Evolutionary conservation across 2,888 invertebrate species (phyloP), one percentile per base, ranked within the genome.

Genomic region (Rotaria magnacalcarata): DNA sequence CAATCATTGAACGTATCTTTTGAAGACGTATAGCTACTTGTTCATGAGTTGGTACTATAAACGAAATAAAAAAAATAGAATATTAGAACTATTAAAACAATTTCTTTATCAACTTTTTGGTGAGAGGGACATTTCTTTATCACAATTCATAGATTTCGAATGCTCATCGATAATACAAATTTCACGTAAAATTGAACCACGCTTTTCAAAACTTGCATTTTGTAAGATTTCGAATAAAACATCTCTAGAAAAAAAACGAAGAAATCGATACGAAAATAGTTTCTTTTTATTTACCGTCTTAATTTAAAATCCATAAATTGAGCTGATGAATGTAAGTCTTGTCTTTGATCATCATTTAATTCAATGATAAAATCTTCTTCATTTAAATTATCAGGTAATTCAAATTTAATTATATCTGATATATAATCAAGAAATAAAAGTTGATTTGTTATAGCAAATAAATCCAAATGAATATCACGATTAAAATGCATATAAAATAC

Each of bases 311-410:
- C 54, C 21, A 54, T 54, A 54, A 3, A 19, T 54, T 54, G 19
- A 4, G 21, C 21, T 21, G 54, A 54, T 21, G 21, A 21, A 21
- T 19, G 4, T 54, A 54, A 54, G 1, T 3, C 24, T 67, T 34
- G 11, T 34, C 16, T 67, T n/a, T 34, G 67, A 27, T 67, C 27
- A 34, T 27, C 11, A 34, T 67, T 34, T 67, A 67, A 67, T 67
- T 67, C 67, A 67, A 67, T 67, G 34, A 67, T 67, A 67, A 67
- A 67, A 67, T 67, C 67, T 19, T 67, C 34, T 34, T 67, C 19
- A 41, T 67, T 67, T 27, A 67, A 27, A 67, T 67, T 41, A 6
- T 27, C 27, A 14, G 67, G 34, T 34, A 67, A 67, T 14, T 67
- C 67, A 67, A 34, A 67, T 34, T 67, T 67, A 41, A 67, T 67